These are phyloP conservation scores for Macrotis lagotis DNA, from an alignment of 2,113 vertebrate genomes.

Conservation along the genomic window DNA sequence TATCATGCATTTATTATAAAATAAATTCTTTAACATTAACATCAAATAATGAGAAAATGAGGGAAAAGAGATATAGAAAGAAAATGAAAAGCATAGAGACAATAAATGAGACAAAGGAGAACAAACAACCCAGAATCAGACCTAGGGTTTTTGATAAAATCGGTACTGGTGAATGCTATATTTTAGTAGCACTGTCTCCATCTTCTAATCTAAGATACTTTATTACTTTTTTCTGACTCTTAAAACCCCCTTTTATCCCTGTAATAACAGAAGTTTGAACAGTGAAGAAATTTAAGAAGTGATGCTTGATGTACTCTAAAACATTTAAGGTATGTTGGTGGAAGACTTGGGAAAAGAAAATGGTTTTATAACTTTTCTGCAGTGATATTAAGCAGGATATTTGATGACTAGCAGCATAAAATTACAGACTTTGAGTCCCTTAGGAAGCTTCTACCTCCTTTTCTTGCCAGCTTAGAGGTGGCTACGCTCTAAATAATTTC, in stretches of 20 bases:
- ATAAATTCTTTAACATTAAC: background rate
- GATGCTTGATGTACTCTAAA: background rate
- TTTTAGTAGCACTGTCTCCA: background rate
- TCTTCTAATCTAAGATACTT: background rate
- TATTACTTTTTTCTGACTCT: background rate
- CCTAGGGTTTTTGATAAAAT: background rate
- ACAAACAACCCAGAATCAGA: background rate
- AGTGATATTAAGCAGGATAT: background rate
- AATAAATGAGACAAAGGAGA: background rate
- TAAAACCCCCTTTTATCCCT: background rate
- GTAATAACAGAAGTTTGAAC: background rate
- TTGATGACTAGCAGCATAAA: background rate
- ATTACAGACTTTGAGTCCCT: slow-evolving; percentile 5
- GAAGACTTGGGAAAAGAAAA: background rate
- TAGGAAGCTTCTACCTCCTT: slow-evolving; percentile 9
- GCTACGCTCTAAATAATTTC: slow-evolving; percentile 55
- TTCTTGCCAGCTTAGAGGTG: slow-evolving; percentile 51
- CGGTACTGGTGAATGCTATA: background rate
- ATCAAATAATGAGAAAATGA: background rate
- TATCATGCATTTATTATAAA: background rate
- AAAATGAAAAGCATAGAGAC: too few relatives aligned
- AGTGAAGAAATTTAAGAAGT: background rate
- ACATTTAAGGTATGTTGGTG: background rate
- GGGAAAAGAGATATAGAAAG: too few relatives aligned
- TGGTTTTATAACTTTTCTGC: background rate